Base-by-base conservation (phyloP, 2,113 vertebrate genomes). In the Chinchilla lanigera region DNA sequence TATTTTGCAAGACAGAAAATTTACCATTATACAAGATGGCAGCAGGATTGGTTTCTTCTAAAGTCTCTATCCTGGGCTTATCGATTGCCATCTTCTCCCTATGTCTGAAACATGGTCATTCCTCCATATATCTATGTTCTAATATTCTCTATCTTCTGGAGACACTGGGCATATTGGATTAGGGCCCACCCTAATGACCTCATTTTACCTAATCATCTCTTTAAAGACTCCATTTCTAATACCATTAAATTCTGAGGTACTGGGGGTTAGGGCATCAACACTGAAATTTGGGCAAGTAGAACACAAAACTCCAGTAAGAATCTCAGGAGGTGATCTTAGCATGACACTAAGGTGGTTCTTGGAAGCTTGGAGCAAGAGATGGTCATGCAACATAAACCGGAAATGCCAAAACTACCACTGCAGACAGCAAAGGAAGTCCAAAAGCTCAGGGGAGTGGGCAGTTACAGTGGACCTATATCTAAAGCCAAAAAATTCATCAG, bases 401-500 rank as follows among this genome's bases (percentile, higher is more conserved):
- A 54, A 75, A 80, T 35, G 16, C 30, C 35, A 41, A 58, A 90
- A 47, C 30, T 17, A 3, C 10, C 30, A 41, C 4, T n/a, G 8
- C 1, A 28, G 50, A 73, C 5, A 8, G 4, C 26, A 35, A 24
- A 58, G 24, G 41, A 60, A 13, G 4, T 7, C 14, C 6, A 86
- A 77, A 86, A n/a, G 33, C 16, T 83, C 38, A 17, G 19, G 2
- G 35, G 80, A 52, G 19, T 80, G 7, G 28, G 28, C 22, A 24
- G 16, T 12, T 33, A 3, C 2, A 60, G 4, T 1, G 4, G 8
- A 20, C 35, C 60, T 0, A 60, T 9, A 19, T 0, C 5, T 8
- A 26, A 69, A 75, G 47, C 44, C 82, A 65, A 78, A 84, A 84
- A 17, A 52, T 3, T 6, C 84, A 73, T 50, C 41, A 71, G 33